Evolutionary conservation across 2,797 vertebrate genomes (phyloP), one percentile per base, ranked within the genome.

Genomic region (Melanotaenia maccullochi): DNA sequence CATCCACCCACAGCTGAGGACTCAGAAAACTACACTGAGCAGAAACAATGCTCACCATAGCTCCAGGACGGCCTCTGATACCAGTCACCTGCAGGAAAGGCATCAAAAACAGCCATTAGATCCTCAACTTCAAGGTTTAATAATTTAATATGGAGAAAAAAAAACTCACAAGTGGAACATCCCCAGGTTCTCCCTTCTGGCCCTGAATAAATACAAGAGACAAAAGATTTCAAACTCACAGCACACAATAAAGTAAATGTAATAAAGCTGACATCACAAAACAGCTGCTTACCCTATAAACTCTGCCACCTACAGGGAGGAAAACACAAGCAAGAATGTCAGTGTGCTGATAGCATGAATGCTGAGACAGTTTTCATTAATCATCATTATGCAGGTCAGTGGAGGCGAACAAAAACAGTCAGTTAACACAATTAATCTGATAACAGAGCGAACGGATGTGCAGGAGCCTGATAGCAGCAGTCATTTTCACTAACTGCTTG

Each of bases 151-250:
- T 1, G 7, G 3, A 25, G 42, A 4, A 62, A 5, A 6, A 18
- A 65, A 71, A 54, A 97, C 97, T 95, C 93, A 99, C 98, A 77
- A 91, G 55, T 77, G 97, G 97, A 54, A 99, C 97, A 69, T 96
- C 90, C 74, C 98, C 98, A 18, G 98, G 97, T 85, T 99, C 98
- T 84, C 98, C 98, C 89, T 99, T 99, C 90, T 96, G 96, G 78
- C 97, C 98, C 97, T 99, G 72, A n/a, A 75, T 60, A 57, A 58
- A 64, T 72, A 28, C 58, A 44, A 73, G 47, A 38, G 16, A 71
- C 0, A 33, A 65, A 11, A 65, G 4, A 0, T 28, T 52, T 75
- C 8, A 82, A 60, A 42, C 32, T 28, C 20, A 16, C 8, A 0
- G 0, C 44, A 24, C 33, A 24, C 8, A 16, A 22, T 13, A 7